Base-by-base conservation (phyloP, 2,888 invertebrate genomes). In the Lasioglossum morio region DNA sequence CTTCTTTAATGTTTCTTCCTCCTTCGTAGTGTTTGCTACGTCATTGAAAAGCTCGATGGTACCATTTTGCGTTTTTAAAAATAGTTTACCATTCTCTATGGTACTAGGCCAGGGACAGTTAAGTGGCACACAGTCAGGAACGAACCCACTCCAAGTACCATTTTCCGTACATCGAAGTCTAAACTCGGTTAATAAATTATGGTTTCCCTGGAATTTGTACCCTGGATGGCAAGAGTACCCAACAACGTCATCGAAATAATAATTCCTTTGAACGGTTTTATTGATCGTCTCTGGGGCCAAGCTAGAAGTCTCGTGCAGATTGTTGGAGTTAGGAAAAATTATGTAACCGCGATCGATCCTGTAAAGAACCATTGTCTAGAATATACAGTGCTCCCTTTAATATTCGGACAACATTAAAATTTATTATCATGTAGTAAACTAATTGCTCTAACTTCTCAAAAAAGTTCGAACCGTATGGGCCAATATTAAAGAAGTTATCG, bases 61-160 rank as follows among this genome's bases (percentile, higher is more conserved):
- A 4, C 10, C 72, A 7, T 87, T 80, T 27, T 69, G 77, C 7
- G 73, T 77, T n/a, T 75, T 82, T 57, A 93, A 53, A 53, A 90
- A 89, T 48, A 92, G 72, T 84, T 72, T 88, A 5, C 89, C 92
- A 46, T 92, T 90, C 48, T 89, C 40, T 1, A 91, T 72, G 1
- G 30, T 2, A 16, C 80, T 81, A 23, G 93, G 94, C 82, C 86
- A 79, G 0, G 91, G 80, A 74, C 94, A 94, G 23, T 79, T 85
- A 0, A 92, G 77, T 5, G 89, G 86, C 43, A 92, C 93, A 91
- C 97, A 97, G 85, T 95, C 94, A 10, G 97, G 96, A 19, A 96
- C 95, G 27, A 95, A 93, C 0, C 97, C 97, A 74, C 95, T 96
- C 97, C 97, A 97, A 72, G 95, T 95, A n/a, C 96, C 97, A 90